Conservation (phyloP, 2,888 invertebrate species). For the Tetragnatha montana region DNA sequence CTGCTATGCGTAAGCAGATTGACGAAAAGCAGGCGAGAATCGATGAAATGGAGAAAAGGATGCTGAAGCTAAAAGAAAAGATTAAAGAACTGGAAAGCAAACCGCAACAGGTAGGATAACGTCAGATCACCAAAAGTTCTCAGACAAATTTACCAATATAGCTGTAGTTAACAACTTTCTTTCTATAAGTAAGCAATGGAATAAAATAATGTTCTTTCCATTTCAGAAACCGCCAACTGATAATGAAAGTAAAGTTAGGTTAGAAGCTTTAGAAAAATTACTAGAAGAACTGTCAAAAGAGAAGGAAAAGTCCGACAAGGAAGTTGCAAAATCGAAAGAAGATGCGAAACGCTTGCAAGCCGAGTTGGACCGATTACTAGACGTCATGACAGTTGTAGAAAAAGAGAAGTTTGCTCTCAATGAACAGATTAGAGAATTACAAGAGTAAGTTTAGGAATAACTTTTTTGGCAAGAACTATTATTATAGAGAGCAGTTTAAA, state of each 20-base stretch:
- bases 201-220: neutral
- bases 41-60: constrained; percentile 87
- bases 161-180: neutral
- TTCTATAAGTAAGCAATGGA: neutral
- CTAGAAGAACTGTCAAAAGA: constrained; percentile 73
- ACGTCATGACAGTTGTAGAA: constrained; percentile 93
- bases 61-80: constrained; percentile 92
- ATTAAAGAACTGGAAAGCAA: constrained; percentile 93
- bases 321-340: constrained; percentile 85
- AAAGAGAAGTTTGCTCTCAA: constrained; percentile 94
- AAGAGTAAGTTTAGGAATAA: constrained; percentile 83
- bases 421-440: constrained; percentile 92
- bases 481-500: no score
- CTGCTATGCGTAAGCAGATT: constrained; percentile 76
- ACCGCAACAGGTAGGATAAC: constrained; percentile 76
- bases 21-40: constrained; percentile 91
- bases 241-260: constrained; percentile 44
- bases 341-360: constrained; percentile 87
- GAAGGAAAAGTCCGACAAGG: constrained; percentile 75
- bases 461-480: no score
- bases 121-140: no score
- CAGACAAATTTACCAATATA: no score
- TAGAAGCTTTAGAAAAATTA: constrained; percentile 71
- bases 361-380: constrained; percentile 91
- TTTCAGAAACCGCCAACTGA: constrained; percentile 33